A percentile compares a stretch with the other conserved stretches of the same genome.
Evolutionary conservation across 2,113 vertebrate genomes (phyloP).

Genomic region (Eclectus roratus): DNA sequence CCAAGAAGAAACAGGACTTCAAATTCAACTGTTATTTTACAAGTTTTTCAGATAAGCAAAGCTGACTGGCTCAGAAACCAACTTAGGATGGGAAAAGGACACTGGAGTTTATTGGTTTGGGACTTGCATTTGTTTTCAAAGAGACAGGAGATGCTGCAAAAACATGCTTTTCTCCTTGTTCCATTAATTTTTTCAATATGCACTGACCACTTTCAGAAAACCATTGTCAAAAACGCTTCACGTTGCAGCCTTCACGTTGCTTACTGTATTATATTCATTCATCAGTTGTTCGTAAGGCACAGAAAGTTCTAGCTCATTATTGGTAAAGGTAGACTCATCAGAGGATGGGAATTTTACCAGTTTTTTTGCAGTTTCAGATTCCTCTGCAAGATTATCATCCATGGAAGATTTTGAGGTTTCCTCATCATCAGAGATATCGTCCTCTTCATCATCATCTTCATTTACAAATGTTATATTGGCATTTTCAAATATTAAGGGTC

Average conservation of each 20-base stretch:
- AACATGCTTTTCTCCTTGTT: neutral
- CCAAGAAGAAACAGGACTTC: neutral
- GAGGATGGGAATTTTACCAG: slow-evolving; percentile 82
- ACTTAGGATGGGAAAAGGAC: neutral
- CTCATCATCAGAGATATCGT: slow-evolving; percentile 75
- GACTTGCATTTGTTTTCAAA: slow-evolving; percentile 26
- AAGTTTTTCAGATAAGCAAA: slow-evolving; percentile 34
- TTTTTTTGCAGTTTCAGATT: slow-evolving; percentile 70
- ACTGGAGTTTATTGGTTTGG: slow-evolving; percentile 9
- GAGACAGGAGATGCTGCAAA: slow-evolving; percentile 13
- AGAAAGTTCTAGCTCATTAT: slow-evolving; percentile 80
- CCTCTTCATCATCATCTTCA: slow-evolving; percentile 74
- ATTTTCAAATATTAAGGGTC: slow-evolving; percentile 83
- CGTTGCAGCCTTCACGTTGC: slow-evolving; percentile 76
- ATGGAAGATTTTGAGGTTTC: slow-evolving; percentile 87
- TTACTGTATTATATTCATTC: slow-evolving; percentile 88
- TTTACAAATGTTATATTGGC: slow-evolving; percentile 87
- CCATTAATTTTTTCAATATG: neutral
- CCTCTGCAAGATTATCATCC: slow-evolving; percentile 84
- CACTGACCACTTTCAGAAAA: slow-evolving; percentile 17
- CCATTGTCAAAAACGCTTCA: slow-evolving; percentile 45
- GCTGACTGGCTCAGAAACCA: slow-evolving; percentile 8
- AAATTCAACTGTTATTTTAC: slow-evolving; percentile 53
- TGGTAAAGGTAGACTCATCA: slow-evolving; percentile 87
- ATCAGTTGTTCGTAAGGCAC: slow-evolving; percentile 91